Evolutionary conservation across 2,113 vertebrate genomes (phyloP).

Genomic region (Otus sunia): DNA sequence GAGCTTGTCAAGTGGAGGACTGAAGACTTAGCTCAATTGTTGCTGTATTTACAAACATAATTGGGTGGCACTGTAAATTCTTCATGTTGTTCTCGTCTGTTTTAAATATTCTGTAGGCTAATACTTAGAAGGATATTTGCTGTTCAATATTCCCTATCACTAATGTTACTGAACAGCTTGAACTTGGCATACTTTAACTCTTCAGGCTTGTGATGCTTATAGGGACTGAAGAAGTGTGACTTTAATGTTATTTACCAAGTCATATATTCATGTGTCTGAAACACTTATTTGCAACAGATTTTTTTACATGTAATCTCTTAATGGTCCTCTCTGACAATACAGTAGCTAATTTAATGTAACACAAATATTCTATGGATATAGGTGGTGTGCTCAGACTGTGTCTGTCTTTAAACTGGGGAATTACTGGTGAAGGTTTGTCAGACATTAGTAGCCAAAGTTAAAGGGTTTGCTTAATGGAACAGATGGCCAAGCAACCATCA

Average conservation of each 20-base stretch:
- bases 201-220: not conserved
- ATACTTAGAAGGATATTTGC: not conserved
- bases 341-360: not conserved
- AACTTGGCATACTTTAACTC: not conserved
- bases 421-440: constrained; percentile 38
- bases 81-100: not conserved
- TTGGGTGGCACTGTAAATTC: not conserved
- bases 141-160: not conserved
- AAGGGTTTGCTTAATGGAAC: constrained; percentile 55
- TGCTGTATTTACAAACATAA: not conserved
- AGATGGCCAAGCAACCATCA: constrained; percentile 69
- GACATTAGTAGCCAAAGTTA: constrained; percentile 39
- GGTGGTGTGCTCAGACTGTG: not conserved
- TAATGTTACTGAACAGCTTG: not conserved
- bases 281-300: not conserved
- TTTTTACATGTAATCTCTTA: not conserved
- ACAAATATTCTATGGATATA: not conserved
- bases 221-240: not conserved
- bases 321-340: not conserved
- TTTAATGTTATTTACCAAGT: not conserved
- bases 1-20: not conserved
- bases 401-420: not conserved
- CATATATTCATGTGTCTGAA: not conserved
- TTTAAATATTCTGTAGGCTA: not conserved
- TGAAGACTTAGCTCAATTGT: not conserved